Base-by-base conservation (phyloP, 2,113 vertebrate genomes). In the Bombycilla garrulus region DNA sequence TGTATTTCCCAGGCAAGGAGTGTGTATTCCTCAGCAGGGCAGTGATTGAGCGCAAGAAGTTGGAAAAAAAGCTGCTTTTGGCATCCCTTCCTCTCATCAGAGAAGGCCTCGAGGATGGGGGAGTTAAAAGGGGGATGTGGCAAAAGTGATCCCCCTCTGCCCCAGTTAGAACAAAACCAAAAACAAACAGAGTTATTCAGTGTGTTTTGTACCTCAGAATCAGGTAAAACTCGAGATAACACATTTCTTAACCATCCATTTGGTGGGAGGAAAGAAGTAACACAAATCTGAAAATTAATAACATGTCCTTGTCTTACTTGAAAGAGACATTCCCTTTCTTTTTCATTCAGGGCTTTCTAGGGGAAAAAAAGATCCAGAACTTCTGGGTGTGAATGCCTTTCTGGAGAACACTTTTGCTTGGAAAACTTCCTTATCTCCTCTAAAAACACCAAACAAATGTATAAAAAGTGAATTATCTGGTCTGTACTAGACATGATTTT, bases 271-370 rank as follows among this genome's bases (percentile, higher is more conserved):
- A 73, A 61, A 22, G 13, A 73, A 51, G 8, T 11, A 22, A 50
- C 12, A 66, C 0, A 2, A 36, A 58, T 44, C 4, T 35, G 58
- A 56, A 54, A 38, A 40, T 29, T 18, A 56, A 1, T 28, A 21
- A 31, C 2, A 24, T 0, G 0, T 17, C 2, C 10, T 5, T 54
- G 8, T 25, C 8, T 62, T 40, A 8, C 9, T 56, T 40, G 10
- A 22, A 67, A 67, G 4, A 25, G 17, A 5, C 23, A 6, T 6
- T 2, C 9, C 4, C 1, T 51, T 51, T 56, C 1, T 28, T 65
- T 70, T 88, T 10, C 12, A 33, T 44, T 21, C 54, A 7, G 5
- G 14, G 18, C 3, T 80, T 86, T 57, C 18, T 47, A 36, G 60
- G 70, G 14, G 3, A 62, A 66, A 65, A 45, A 45, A 15, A 1